Evolutionary conservation across 37 sponge, comb jelly and placozoan species (phyloP).

Genomic region (Ephydatia muelleri): DNA sequence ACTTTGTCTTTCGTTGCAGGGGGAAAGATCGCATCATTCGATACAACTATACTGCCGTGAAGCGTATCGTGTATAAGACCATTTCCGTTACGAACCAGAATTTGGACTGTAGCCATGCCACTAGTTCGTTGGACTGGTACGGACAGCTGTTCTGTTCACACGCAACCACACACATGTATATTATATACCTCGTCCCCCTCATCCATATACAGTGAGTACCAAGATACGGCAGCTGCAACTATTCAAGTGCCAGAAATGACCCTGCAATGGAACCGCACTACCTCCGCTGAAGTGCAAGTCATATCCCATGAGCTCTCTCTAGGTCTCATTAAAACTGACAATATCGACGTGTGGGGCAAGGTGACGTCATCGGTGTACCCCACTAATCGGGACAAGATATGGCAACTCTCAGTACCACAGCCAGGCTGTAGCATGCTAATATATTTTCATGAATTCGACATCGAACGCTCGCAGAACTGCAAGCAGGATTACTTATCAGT

Average conservation of each 20-base stretch:
- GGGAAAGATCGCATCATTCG: constrained; percentile 30
- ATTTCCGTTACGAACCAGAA: not conserved
- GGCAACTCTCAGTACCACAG: constrained; percentile 57
- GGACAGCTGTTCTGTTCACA: not conserved
- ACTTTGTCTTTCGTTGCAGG: constrained; percentile 12
- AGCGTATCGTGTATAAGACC: not conserved
- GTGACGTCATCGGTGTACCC: not conserved
- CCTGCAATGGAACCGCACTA: not conserved
- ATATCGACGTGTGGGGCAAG: constrained; percentile 9
- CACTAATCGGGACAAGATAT: constrained; percentile 45
- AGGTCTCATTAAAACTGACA: constrained; percentile 37
- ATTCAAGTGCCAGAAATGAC: not conserved
- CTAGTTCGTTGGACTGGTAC: not conserved
- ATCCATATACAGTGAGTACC: not conserved
- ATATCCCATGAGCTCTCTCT: not conserved
- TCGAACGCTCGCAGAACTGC: constrained; percentile 35
- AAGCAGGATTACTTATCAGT: constrained; percentile 50
- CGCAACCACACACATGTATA: not conserved
- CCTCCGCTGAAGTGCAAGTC: not conserved
- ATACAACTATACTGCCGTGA: constrained; percentile 30
- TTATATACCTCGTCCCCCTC: not conserved
- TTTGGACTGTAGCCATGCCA: not conserved
- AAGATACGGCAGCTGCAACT: not conserved
- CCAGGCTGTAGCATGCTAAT: constrained; percentile 38
- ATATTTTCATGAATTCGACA: constrained; percentile 32